phyloP scores from a whole-genome alignment of 2,888 invertebrate species.

The Lasioglossum oenotherae region DNA sequence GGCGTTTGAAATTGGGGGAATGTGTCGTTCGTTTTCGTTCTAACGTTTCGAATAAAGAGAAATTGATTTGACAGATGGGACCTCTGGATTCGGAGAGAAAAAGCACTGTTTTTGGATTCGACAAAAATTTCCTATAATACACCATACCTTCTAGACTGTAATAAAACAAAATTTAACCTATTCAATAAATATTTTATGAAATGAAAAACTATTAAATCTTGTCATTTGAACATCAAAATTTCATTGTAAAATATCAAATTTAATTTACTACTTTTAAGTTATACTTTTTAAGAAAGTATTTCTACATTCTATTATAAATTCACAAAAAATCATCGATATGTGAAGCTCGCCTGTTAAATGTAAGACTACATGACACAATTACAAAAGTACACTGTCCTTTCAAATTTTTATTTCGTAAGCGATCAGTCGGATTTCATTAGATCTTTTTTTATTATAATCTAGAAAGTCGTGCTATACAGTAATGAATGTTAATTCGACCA shows the following conservation, averaged over 20 bases:
- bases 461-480: too few relatives aligned
- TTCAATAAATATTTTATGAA: neutral
- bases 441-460: too few relatives aligned
- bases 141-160: neutral
- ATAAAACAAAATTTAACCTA: neutral
- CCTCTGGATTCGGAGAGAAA: too few relatives aligned
- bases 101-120: neutral
- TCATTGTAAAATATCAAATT: too few relatives aligned
- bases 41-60: too few relatives aligned
- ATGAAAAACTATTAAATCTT: neutral
- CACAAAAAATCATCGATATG: neutral
- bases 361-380: constrained; percentile 92
- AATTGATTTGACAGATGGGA: too few relatives aligned
- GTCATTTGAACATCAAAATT: neutral
- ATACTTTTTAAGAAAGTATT: too few relatives aligned
- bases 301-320: neutral
- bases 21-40: too few relatives aligned
- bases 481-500: too few relatives aligned
- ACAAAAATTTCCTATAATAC: neutral
- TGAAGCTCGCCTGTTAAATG: constrained; percentile 52
- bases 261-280: too few relatives aligned
- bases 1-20: neutral
- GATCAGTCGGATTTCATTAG: neutral
- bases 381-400: neutral
- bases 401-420: neutral